These are phyloP conservation scores for Caenorhabditis afra DNA, from an alignment of 2,888 invertebrate genomes.

Conservation along the genomic window DNA sequence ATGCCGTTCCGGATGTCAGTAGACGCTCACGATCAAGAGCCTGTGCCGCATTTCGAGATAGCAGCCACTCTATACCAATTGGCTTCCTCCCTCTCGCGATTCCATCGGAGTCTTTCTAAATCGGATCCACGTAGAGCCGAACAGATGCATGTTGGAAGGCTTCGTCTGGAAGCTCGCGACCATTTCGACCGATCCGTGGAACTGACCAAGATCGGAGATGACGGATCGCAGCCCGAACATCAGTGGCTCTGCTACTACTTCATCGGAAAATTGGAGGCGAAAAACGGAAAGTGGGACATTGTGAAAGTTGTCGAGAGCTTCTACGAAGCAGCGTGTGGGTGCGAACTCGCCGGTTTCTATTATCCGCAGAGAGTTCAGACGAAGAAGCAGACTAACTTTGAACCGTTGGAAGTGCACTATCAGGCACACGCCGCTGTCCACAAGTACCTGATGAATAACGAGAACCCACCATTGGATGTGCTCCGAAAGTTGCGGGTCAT, in stretches of 20 bases:
- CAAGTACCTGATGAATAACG: constrained; percentile 54
- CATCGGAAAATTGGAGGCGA: constrained; percentile 65
- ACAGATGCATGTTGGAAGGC: not conserved
- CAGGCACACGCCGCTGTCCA: constrained; percentile 63
- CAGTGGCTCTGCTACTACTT: constrained; percentile 71
- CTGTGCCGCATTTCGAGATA: constrained; percentile 61
- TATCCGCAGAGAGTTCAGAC: constrained; percentile 64
- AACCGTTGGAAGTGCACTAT: constrained; percentile 72
- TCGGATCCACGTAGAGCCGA: constrained; percentile 37
- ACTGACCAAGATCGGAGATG: constrained; percentile 43
- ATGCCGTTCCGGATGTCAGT: constrained; percentile 69
- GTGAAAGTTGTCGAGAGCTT: constrained; percentile 65
- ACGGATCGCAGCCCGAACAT: constrained; percentile 54
- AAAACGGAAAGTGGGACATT: constrained; percentile 42
- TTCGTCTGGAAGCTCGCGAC: constrained; percentile 45
- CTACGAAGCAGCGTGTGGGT: constrained; percentile 71
- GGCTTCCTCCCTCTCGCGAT: constrained; percentile 59
- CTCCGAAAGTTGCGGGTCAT: constrained; percentile 45
- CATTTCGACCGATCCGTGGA: constrained; percentile 58
- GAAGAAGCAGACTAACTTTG: constrained; percentile 67
- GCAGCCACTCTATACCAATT: constrained; percentile 64
- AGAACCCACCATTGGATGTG: constrained; percentile 38
- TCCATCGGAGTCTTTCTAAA: constrained; percentile 38
- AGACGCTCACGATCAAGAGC: constrained; percentile 54
- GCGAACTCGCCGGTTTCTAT: constrained; percentile 63